Percentiles rank a stretch among this genome's conserved stretches.
Evolutionary conservation across 2,888 invertebrate genomes (phyloP).

Genomic region (Carabus problematicus): DNA sequence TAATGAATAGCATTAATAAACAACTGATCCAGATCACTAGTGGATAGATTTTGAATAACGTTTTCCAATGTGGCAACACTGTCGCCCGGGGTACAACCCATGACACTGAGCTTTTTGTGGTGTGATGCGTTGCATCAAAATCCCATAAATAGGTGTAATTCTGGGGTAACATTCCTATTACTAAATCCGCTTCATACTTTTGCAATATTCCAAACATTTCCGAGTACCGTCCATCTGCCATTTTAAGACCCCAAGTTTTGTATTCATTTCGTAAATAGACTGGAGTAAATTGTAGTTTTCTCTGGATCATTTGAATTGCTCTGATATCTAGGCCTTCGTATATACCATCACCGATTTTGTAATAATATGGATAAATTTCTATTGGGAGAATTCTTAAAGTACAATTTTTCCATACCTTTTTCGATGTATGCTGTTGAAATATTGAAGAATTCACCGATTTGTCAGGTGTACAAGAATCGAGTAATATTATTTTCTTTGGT

Average conservation of each 20-base stretch:
- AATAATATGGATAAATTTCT: conserved; percentile 13
- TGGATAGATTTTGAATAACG: conserved; percentile 13
- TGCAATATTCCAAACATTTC: conserved; percentile 10
- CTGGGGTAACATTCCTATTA: conserved; percentile 18
- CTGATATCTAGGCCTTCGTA: conserved; percentile 24
- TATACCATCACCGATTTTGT: neutral
- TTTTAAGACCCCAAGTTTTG: conserved; percentile 14
- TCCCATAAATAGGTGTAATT: conserved; percentile 30
- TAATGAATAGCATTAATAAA: neutral
- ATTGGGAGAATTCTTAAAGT: conserved; percentile 12
- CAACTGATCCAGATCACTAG: neutral
- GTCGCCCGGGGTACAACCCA: conserved; percentile 22
- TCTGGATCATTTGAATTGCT: conserved; percentile 20
- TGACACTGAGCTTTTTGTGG: neutral
- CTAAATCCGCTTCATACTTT: conserved; percentile 21
- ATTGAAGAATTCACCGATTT: neutral
- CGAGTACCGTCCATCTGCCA: conserved; percentile 4
- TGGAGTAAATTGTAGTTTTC: conserved; percentile 25
- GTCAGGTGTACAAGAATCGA: conserved; percentile 17
- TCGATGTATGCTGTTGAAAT: neutral
- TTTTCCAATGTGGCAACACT: conserved; percentile 24
- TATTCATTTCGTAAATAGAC: conserved; percentile 7
- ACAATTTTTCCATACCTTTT: conserved; percentile 21
- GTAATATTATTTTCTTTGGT: conserved; percentile 22
- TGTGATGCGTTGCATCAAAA: conserved; percentile 23